These are phyloP conservation scores for Urophycis tenuis DNA, from an alignment of 2,797 vertebrate genomes.

Conservation along the genomic window DNA sequence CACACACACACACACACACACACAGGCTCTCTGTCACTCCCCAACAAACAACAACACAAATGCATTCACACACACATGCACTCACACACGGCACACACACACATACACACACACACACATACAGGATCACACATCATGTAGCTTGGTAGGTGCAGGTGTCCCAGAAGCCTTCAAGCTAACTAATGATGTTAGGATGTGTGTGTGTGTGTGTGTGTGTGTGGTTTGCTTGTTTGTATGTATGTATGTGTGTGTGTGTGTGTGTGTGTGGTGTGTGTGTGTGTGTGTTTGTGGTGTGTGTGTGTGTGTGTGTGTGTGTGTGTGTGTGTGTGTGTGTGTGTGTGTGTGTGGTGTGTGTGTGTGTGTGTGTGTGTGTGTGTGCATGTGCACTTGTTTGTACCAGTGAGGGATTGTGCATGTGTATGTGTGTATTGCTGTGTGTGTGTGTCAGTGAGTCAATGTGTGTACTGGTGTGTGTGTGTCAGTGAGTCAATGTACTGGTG, in stretches of 20 bases:
- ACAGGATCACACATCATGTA: constrained; percentile 16
- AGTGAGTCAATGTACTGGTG: constrained; percentile 17
- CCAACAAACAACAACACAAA: constrained; percentile 10
- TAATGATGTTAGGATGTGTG: constrained; percentile 43
- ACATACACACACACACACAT: constrained; percentile 13
- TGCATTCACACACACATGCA: constrained; percentile 9
- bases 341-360: background rate
- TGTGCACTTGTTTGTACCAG: too few species aligned
- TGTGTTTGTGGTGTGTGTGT: background rate
- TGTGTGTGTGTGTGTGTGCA: background rate
- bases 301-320: background rate
- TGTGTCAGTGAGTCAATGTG: background rate
- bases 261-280: background rate
- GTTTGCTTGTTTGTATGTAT: background rate
- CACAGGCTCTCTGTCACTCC: background rate
- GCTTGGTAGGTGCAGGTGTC: constrained; percentile 45
- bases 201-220: constrained; percentile 11
- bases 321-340: background rate
- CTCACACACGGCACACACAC: constrained; percentile 7
- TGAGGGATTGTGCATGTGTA: constrained; percentile 23
- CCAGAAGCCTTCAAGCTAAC: constrained; percentile 54
- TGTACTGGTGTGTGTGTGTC: background rate
- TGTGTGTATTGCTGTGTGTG: background rate
- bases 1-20: constrained; percentile 14
- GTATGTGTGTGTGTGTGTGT: background rate